phyloP scores from a whole-genome alignment of 2,113 vertebrate genomes.

The Centropus unirufus region DNA sequence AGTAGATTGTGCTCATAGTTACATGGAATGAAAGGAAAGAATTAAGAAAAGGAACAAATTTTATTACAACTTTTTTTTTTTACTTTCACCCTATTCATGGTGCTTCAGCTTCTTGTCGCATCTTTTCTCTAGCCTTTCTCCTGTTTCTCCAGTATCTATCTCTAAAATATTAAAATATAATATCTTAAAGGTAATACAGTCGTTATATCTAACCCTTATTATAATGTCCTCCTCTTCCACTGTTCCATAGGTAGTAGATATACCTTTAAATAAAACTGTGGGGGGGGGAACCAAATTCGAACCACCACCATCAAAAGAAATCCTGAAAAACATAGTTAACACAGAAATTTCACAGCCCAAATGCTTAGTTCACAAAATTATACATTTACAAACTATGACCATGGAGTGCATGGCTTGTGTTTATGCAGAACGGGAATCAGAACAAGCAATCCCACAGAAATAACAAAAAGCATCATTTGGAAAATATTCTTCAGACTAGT shows the following conservation, averaged over 20 bases:
- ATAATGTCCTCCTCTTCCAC: background rate
- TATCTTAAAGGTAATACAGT: background rate
- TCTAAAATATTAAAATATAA: background rate
- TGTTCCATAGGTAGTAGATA: background rate
- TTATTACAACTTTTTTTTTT: background rate
- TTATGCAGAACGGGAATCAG: background rate
- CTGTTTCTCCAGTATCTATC: background rate
- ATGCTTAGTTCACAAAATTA: background rate
- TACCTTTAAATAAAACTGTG: background rate
- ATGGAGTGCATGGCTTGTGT: background rate
- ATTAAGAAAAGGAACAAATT: background rate
- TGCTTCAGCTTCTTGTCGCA: background rate
- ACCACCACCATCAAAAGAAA: background rate
- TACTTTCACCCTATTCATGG: background rate
- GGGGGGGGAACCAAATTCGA: background rate
- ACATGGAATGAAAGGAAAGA: background rate
- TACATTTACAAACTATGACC: background rate
- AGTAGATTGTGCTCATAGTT: background rate
- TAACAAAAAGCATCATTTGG: background rate
- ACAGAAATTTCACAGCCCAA: background rate
- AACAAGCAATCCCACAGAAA: background rate
- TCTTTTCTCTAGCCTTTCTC: background rate
- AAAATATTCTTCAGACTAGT: background rate
- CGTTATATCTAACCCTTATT: background rate
- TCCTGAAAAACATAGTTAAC: background rate